These are phyloP conservation scores for Chaetops frenatus DNA, from an alignment of 2,113 vertebrate species.

Conservation along the genomic window DNA sequence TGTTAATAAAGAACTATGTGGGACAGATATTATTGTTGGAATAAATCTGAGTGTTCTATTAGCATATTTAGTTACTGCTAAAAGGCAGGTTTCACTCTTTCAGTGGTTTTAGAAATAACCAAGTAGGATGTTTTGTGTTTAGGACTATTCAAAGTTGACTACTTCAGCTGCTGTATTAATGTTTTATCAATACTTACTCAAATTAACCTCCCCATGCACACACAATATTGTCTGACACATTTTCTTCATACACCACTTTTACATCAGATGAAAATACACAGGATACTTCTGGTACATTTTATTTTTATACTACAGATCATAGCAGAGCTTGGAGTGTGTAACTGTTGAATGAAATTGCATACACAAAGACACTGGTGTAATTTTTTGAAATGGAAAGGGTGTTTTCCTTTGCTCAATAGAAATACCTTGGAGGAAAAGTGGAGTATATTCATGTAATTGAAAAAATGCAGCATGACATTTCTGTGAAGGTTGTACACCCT, in stretches of 20 bases:
- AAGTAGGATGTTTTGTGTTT: background rate
- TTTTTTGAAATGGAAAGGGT: background rate
- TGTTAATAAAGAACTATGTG: background rate
- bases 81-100: background rate
- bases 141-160: background rate
- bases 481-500: background rate
- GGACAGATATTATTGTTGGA: background rate
- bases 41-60: background rate
- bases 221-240: background rate
- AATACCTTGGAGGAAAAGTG: background rate
- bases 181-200: background rate
- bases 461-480: constrained; percentile 16
- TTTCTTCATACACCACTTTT: background rate
- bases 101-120: background rate
- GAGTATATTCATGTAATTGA: background rate
- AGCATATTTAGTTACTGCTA: background rate
- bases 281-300: background rate
- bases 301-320: background rate
- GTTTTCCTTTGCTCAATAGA: background rate
- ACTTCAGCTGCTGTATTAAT: background rate
- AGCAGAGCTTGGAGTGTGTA: background rate
- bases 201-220: background rate
- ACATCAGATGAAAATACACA: background rate
- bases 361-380: background rate
- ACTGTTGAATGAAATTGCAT: background rate